These are phyloP conservation scores for Pristionchus mayeri DNA, from an alignment of 2,888 invertebrate species.

Conservation along the genomic window DNA sequence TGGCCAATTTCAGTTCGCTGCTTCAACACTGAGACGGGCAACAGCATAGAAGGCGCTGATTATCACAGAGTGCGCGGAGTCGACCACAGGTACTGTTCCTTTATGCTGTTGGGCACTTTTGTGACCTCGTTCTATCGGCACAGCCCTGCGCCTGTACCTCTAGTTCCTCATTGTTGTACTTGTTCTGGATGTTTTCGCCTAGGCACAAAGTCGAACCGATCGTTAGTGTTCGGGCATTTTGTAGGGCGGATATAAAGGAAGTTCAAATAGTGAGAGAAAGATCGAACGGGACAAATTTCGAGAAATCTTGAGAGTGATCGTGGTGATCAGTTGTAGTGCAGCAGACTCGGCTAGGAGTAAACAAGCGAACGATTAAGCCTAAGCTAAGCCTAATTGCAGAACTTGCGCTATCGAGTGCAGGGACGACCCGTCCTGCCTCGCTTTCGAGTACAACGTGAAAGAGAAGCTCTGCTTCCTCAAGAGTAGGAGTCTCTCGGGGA, in stretches of 20 bases:
- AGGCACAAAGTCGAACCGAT: not conserved
- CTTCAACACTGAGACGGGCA: slow-evolving; percentile 58
- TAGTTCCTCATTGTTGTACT: not conserved
- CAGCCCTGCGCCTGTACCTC: not conserved
- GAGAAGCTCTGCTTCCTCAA: slow-evolving; percentile 56
- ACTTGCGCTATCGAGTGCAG: slow-evolving; percentile 56
- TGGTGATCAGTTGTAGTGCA: too few species aligned
- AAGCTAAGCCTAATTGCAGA: too few species aligned
- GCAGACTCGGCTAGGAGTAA: too few species aligned
- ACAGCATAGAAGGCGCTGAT: slow-evolving; percentile 58
- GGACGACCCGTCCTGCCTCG: slow-evolving; percentile 60
- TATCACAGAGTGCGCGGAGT: slow-evolving; percentile 56
- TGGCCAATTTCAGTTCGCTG: slow-evolving; percentile 52
- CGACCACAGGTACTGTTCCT: slow-evolving; percentile 47
- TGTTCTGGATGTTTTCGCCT: not conserved
- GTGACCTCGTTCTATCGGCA: not conserved
- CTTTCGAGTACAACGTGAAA: slow-evolving; percentile 57
- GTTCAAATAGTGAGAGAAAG: not conserved
- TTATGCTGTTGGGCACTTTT: too few species aligned
- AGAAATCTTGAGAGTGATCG: too few species aligned
- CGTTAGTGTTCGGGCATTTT: not conserved
- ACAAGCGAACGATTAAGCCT: too few species aligned
- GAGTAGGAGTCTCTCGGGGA: slow-evolving; percentile 55
- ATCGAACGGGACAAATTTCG: not conserved
- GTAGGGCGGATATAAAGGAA: slow-evolving; percentile 18